These are phyloP conservation scores for Calycopis cecrops DNA, from an alignment of 1,140 invertebrate species.

Conservation along the genomic window DNA sequence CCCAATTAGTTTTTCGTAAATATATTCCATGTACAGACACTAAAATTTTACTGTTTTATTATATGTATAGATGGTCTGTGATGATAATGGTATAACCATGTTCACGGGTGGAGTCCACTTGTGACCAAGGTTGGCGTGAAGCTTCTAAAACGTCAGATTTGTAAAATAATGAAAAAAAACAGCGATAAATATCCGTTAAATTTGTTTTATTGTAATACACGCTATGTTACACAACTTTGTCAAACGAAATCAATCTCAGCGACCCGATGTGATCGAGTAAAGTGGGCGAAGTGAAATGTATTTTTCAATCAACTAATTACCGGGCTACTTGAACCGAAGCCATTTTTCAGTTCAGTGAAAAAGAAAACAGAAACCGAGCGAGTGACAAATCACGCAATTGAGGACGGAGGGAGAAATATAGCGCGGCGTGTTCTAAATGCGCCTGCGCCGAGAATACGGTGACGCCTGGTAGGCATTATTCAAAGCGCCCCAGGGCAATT, in stretches of 20 bases:
- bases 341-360: slow-evolving; percentile 58
- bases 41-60: no score
- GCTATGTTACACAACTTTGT: not conserved
- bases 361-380: slow-evolving; percentile 49
- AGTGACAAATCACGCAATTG: slow-evolving; percentile 72
- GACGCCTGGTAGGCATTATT: slow-evolving; percentile 36
- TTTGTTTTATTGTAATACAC: not conserved
- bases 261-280: slow-evolving; percentile 2
- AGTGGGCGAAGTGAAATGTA: slow-evolving; percentile 43
- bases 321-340: slow-evolving; percentile 42
- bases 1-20: no score
- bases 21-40: no score
- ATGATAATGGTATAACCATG: no score
- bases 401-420: slow-evolving; percentile 66
- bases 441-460: slow-evolving; percentile 35
- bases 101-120: no score
- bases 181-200: no score
- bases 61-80: no score
- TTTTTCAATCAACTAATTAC: slow-evolving; percentile 67
- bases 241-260: not conserved
- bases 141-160: no score
- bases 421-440: slow-evolving; percentile 64
- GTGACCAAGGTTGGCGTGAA: no score
- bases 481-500: slow-evolving; percentile 34
- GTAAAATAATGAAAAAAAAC: no score